phyloP scores from a whole-genome alignment of 2,797 vertebrate species.

The Clarias platycephalus region DNA sequence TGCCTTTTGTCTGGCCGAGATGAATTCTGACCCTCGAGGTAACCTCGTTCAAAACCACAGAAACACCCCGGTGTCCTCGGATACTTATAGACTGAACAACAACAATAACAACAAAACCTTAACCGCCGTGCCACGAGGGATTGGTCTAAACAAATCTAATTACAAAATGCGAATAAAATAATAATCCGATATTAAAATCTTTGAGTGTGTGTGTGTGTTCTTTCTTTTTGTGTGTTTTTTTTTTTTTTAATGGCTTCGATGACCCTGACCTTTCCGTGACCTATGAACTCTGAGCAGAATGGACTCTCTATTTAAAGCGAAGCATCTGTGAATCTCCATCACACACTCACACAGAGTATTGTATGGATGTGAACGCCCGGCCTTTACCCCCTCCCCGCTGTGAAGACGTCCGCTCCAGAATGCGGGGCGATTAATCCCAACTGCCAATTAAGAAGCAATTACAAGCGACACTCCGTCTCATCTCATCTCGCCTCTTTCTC shows the following conservation, averaged over 20 bases:
- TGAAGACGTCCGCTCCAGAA: constrained; percentile 63
- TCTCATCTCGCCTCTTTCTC: constrained; percentile 28
- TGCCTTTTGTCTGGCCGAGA: constrained; percentile 51
- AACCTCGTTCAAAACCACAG: constrained; percentile 5
- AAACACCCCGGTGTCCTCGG: background rate
- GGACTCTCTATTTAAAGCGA: constrained; percentile 46
- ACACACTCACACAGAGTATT: constrained; percentile 55
- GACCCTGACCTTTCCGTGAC: constrained; percentile 42
- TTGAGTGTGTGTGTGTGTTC: background rate
- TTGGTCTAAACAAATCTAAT: background rate
- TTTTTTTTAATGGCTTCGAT: background rate
- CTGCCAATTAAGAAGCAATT: constrained; percentile 83
- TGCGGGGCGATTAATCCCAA: constrained; percentile 76
- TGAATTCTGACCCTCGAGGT: constrained; percentile 12
- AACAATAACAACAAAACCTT: background rate
- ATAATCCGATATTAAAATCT: background rate
- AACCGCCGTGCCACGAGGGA: background rate
- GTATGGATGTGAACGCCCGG: constrained; percentile 53
- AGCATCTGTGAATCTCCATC: constrained; percentile 39
- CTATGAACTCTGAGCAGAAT: background rate
- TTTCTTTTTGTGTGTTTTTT: background rate
- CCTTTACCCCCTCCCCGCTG: constrained; percentile 63
- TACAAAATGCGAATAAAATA: background rate
- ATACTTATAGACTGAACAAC: background rate
- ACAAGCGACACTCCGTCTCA: constrained; percentile 65